Evolutionary conservation across 2,113 vertebrate species (phyloP), one percentile per base, ranked within the genome.

Genomic region (Ploceus nigricollis): DNA sequence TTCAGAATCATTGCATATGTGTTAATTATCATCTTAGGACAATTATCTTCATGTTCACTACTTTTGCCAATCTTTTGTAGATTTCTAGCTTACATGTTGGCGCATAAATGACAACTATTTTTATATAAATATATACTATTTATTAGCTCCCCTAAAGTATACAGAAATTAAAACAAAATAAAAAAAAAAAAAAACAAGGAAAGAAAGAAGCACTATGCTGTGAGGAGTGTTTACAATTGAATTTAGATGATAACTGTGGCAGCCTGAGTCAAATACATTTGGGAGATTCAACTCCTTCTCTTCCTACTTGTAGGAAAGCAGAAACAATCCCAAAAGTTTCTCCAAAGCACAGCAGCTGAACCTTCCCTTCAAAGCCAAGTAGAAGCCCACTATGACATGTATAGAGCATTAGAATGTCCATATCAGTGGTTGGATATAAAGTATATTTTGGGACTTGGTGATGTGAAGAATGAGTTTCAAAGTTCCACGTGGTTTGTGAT

Each of bases 181-280:
- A 0, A 1, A 64, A 23, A 23, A 7, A 0, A 1, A 35, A 35
- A 33, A 45, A 35, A 13, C 2, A 35, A 79, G 4, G 13, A 57
- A 50, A 28, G 1, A 33, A 64, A 20, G 11, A n/a, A 77, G 5
- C 15, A 35, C 31, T 31, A 1, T 56, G 11, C 7, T 60, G 4
- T 15, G 4, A 85, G 11, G 16, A 44, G 15, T 39, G 7, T n/a
- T 84, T 71, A 33, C 7, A 39, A 6, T 5, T 76, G 21, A 79
- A 22, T 75, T 65, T 35, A 20, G 45, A 31, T 58, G 9, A 25
- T 56, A 63, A 58, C 5, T 54, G 10, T 35, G 44, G 30, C 30
- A 77, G 30, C 33, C 50, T 66, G 30, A 58, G 23, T 72, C 37
- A 64, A 40, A 40, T 21, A 48, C 7, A 9, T 70, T 48, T 76